phyloP scores from a whole-genome alignment of 2,888 invertebrate genomes.

The Nyleta sp. region DNA sequence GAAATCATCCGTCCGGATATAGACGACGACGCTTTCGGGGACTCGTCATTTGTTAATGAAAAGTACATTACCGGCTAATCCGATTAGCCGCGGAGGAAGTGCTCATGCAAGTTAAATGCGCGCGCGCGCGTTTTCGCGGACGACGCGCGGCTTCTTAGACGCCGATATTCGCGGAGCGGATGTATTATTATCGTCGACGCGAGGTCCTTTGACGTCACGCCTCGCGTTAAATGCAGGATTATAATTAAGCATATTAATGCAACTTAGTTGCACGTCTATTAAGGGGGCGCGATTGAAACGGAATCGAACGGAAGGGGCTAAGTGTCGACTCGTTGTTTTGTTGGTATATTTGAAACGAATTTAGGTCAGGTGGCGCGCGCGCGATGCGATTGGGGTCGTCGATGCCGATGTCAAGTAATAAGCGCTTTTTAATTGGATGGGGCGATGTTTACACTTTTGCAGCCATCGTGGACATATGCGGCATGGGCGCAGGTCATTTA shows the following conservation, averaged over 20 bases:
- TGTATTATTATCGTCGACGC: constrained; percentile 37
- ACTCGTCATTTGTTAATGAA: constrained; percentile 39
- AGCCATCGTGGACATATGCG: no score
- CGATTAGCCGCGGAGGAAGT: constrained; percentile 39
- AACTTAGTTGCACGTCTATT: no score
- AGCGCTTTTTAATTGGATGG: no score
- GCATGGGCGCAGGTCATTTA: no score
- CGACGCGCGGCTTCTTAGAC: constrained; percentile 6
- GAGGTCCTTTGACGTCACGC: constrained; percentile 32
- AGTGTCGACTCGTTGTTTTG: constrained; percentile 2
- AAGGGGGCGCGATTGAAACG: constrained; percentile 2
- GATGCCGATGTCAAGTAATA: no score
- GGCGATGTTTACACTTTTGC: neutral
- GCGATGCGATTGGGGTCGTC: no score
- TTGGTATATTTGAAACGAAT: constrained; percentile 14
- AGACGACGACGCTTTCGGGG: constrained; percentile 18
- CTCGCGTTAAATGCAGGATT: constrained; percentile 13
- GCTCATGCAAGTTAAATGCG: constrained; percentile 39
- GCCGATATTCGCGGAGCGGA: constrained; percentile 38
- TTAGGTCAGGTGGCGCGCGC: neutral
- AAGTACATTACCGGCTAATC: constrained; percentile 40
- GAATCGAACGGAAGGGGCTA: neutral
- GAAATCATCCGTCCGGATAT: neutral
- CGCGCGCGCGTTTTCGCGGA: neutral
- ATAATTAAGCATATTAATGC: no score